phyloP scores from a whole-genome alignment of 2,113 vertebrate genomes.

The Tupaia tana region DNA sequence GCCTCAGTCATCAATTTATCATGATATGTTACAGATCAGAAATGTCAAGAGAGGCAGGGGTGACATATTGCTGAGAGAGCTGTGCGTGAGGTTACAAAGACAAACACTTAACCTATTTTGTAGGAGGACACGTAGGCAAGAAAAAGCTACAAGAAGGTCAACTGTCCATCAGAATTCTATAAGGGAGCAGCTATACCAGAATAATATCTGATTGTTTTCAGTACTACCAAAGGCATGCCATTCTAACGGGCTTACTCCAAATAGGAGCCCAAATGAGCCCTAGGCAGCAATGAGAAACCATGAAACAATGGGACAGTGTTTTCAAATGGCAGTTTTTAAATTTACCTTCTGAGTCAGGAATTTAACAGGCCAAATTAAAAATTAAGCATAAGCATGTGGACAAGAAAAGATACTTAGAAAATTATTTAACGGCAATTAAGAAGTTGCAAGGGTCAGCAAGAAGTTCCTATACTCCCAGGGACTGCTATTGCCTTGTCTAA shows the following conservation, averaged over 20 bases:
- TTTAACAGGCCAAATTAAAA: conserved; percentile 57
- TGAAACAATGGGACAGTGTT: neutral
- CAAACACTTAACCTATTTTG: neutral
- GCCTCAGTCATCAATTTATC: neutral
- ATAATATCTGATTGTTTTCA: neutral
- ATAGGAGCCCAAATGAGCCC: neutral
- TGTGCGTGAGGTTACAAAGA: neutral
- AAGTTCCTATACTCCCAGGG: neutral
- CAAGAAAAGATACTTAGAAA: neutral
- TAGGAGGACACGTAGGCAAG: neutral
- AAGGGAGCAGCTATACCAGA: neutral
- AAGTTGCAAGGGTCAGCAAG: neutral
- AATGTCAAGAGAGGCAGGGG: neutral
- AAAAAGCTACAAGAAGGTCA: neutral
- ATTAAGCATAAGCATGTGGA: neutral
- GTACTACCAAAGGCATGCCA: neutral
- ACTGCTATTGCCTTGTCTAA: neutral
- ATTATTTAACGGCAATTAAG: neutral
- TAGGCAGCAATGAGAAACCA: neutral
- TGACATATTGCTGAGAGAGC: neutral
- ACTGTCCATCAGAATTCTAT: neutral
- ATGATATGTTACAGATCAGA: neutral
- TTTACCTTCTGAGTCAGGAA: neutral
- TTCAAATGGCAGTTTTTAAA: conserved; percentile 10
- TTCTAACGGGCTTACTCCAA: neutral